Conservation (phyloP, 1,140 invertebrate genomes). For the Trachelipus rathkii region DNA sequence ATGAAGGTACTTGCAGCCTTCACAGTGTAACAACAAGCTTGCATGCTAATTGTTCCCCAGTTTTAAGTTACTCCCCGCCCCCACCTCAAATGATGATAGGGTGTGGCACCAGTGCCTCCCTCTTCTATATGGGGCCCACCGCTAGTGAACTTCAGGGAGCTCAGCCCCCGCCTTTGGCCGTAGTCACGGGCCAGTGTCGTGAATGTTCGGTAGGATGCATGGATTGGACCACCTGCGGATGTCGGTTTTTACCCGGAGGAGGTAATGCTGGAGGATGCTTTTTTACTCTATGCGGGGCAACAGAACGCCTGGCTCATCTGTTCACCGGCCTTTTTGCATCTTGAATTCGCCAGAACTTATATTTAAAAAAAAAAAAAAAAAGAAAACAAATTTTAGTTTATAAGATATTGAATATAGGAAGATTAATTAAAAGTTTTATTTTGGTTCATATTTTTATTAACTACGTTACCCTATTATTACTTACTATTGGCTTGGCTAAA, state of each 20-base stretch:
- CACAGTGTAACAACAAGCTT: neutral
- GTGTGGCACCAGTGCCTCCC: neutral
- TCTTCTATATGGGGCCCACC: conserved; percentile 1
- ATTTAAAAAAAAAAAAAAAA: too few relatives aligned
- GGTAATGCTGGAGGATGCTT: neutral
- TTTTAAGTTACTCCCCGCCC: neutral
- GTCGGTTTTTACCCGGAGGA: neutral
- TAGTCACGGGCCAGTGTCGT: neutral
- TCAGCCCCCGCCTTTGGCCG: neutral
- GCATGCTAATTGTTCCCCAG: neutral
- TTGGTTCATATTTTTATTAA: too few relatives aligned
- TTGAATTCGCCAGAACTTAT: neutral
- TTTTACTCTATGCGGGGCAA: neutral
- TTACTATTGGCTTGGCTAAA: too few relatives aligned
- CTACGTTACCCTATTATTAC: too few relatives aligned
- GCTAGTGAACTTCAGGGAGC: neutral
- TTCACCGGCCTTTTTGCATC: neutral
- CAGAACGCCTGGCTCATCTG: neutral
- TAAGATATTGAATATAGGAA: too few relatives aligned
- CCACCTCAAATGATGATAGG: neutral
- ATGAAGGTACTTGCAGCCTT: neutral
- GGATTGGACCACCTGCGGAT: conserved; percentile 5
- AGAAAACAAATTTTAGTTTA: too few relatives aligned
- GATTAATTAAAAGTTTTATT: too few relatives aligned
- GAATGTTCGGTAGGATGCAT: conserved; percentile 6